Conservation (phyloP, 1,140 invertebrate genomes). For the Forficula auricularia region DNA sequence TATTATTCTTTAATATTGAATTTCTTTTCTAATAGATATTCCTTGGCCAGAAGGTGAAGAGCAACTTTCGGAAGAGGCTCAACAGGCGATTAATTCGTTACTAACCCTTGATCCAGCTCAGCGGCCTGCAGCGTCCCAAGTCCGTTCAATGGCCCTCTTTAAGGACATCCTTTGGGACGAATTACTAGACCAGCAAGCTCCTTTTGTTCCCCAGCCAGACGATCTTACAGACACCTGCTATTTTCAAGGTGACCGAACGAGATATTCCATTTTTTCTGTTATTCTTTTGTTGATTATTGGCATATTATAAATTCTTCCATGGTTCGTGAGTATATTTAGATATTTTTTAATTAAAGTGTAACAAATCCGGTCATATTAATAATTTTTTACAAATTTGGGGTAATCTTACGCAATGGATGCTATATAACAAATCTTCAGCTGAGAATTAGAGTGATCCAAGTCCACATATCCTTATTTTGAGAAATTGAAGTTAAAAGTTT, state of each 20-base stretch:
- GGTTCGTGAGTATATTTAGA: too few species aligned
- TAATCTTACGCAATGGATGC: too few species aligned
- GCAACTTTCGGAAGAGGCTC: constrained; percentile 47
- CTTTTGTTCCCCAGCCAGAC: constrained; percentile 78
- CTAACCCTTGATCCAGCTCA: constrained; percentile 57
- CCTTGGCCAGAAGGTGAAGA: constrained; percentile 82
- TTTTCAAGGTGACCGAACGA: constrained; percentile 69
- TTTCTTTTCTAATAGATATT: constrained; percentile 35
- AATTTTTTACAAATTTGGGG: too few species aligned
- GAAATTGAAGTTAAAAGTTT: too few species aligned
- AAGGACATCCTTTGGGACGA: constrained; percentile 61
- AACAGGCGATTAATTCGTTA: constrained; percentile 55
- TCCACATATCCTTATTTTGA: too few species aligned
- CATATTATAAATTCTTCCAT: too few species aligned
- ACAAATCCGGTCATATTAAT: too few species aligned
- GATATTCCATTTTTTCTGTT: constrained; percentile 7
- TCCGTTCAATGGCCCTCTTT: constrained; percentile 53
- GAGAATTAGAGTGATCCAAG: too few species aligned
- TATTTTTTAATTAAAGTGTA: too few species aligned
- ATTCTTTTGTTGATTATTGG: constrained; percentile 8
- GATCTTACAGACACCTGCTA: constrained; percentile 81
- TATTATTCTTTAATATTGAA: too few species aligned
- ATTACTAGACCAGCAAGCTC: constrained; percentile 48
- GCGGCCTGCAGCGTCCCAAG: constrained; percentile 43
- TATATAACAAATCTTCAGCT: too few species aligned